Evolutionary conservation across 2,113 vertebrate genomes (phyloP).

Genomic region (Morone saxatilis): DNA sequence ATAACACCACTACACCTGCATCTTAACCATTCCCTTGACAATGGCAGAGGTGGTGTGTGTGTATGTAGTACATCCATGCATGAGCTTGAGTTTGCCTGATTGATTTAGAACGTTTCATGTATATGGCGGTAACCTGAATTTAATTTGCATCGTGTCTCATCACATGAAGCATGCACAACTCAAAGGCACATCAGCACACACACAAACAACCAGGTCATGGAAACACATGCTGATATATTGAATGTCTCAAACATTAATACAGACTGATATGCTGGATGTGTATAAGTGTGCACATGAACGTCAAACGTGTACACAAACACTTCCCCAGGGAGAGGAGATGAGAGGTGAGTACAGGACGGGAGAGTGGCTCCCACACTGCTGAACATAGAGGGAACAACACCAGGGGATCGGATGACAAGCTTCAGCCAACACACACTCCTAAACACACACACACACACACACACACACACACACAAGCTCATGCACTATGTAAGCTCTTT

Average conservation of each 20-base stretch:
- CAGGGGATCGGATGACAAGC: conserved; percentile 67
- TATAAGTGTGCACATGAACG: neutral
- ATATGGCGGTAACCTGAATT: neutral
- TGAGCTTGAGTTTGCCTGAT: neutral
- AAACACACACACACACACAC: conserved; percentile 1
- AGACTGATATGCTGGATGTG: neutral
- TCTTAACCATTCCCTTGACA: conserved; percentile 41
- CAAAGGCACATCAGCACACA: neutral
- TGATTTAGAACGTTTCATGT: conserved; percentile 16
- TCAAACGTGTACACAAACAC: conserved; percentile 7
- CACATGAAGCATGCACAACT: conserved; percentile 1
- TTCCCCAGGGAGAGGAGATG: conserved; percentile 30
- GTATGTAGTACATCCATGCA: neutral
- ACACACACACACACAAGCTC: conserved; percentile 15
- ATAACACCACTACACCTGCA: conserved; percentile 65
- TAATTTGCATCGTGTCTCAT: neutral
- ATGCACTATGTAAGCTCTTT: conserved; percentile 2
- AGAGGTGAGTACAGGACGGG: conserved; percentile 47
- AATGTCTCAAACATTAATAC: neutral
- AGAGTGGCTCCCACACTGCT: conserved; percentile 64
- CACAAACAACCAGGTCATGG: neutral
- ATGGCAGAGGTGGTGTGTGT: neutral
- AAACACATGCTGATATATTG: neutral
- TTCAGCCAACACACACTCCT: conserved; percentile 23
- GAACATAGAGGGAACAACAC: conserved; percentile 39